These are phyloP conservation scores for Cheilinus undulatus DNA, from an alignment of 2,113 vertebrate species.

Conservation along the genomic window DNA sequence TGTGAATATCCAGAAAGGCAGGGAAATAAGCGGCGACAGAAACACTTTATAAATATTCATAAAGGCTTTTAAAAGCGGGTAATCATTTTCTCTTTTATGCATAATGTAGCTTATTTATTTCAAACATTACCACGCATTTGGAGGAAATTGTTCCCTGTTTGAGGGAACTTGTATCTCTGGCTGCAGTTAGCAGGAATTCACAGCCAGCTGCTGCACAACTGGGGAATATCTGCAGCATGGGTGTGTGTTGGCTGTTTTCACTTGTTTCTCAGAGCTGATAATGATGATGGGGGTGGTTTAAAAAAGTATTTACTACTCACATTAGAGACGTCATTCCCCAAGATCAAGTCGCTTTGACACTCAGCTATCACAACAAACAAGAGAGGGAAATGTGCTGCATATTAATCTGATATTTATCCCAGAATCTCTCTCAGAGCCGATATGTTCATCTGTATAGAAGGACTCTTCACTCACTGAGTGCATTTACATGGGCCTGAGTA, in stretches of 20 bases:
- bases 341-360: slow-evolving; percentile 3
- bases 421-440: not conserved
- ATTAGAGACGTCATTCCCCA: slow-evolving; percentile 30
- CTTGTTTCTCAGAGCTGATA: slow-evolving; percentile 21
- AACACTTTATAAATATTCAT: slow-evolving; percentile 83
- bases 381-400: slow-evolving; percentile 3
- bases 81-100: slow-evolving; percentile 80
- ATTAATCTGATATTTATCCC: not conserved
- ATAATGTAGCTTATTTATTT: slow-evolving; percentile 82
- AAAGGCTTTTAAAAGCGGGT: slow-evolving; percentile 78
- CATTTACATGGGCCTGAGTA: no score
- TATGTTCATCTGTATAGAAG: no score
- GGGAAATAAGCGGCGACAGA: slow-evolving; percentile 62
- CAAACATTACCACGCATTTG: slow-evolving; percentile 67
- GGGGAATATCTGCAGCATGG: slow-evolving; percentile 3
- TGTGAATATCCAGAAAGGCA: slow-evolving; percentile 64
- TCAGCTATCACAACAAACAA: slow-evolving; percentile 5
- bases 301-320: slow-evolving; percentile 23
- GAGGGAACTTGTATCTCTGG: slow-evolving; percentile 58
- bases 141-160: slow-evolving; percentile 63
- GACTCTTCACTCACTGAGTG: no score
- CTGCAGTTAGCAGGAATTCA: slow-evolving; percentile 49
- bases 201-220: slow-evolving; percentile 47
- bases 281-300: slow-evolving; percentile 34
- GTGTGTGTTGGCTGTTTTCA: slow-evolving; percentile 19